Conservation (phyloP, 1,140 invertebrate genomes). For the Cotesia glomerata region DNA sequence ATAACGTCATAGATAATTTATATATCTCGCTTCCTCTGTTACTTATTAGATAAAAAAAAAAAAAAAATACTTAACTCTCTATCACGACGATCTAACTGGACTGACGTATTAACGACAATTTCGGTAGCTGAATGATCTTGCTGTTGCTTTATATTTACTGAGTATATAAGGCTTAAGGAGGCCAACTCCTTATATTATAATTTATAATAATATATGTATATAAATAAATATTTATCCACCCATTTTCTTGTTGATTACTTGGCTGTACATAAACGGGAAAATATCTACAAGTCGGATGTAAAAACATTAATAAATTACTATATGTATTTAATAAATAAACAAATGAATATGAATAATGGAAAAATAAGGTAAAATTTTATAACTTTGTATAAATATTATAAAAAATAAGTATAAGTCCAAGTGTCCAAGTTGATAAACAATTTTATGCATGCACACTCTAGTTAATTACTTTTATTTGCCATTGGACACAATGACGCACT, state of each 20-base stretch:
- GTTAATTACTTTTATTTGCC: conserved; percentile 35
- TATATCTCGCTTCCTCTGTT: background rate
- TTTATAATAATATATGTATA: background rate
- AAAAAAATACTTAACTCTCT: too few relatives aligned
- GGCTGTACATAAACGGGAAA: too few relatives aligned
- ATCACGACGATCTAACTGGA: too few relatives aligned
- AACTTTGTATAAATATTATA: too few relatives aligned
- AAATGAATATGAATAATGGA: background rate
- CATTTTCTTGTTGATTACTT: too few relatives aligned
- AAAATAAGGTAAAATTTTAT: background rate
- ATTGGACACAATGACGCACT: conserved; percentile 36
- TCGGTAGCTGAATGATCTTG: background rate
- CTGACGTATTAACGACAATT: background rate
- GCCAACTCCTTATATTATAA: background rate
- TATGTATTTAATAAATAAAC: background rate
- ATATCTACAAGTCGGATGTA: too few relatives aligned
- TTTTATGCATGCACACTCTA: conserved; percentile 30
- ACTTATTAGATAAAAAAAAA: too few relatives aligned
- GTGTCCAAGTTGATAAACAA: conserved; percentile 25
- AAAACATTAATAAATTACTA: too few relatives aligned
- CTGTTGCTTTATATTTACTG: background rate
- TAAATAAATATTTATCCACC: background rate
- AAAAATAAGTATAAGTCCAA: background rate
- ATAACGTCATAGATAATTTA: background rate
- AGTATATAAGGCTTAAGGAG: background rate